phyloP scores from a whole-genome alignment of 2,888 invertebrate species.

The Pristionchus japonicus region DNA sequence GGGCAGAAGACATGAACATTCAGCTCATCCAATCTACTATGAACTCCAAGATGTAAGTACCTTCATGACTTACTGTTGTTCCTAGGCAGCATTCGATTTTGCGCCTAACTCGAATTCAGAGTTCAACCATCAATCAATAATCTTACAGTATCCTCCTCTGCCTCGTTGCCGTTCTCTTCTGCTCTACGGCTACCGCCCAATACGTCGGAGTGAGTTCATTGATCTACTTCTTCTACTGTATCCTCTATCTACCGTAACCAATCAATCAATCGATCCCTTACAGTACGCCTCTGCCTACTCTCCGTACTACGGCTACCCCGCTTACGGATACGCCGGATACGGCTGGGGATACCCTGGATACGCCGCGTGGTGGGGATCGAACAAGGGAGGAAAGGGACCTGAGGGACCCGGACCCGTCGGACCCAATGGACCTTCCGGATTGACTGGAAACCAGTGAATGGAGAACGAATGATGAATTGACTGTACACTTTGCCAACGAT shows the following conservation, averaged over 20 bases:
- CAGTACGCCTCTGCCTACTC: conserved; percentile 29
- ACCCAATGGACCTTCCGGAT: conserved; percentile 16
- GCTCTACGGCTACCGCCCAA: conserved; percentile 17
- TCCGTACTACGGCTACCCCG: conserved; percentile 29
- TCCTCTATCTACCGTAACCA: neutral
- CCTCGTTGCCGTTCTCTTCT: conserved; percentile 33
- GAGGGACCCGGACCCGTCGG: neutral
- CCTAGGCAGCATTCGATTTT: too few relatives aligned
- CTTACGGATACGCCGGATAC: conserved; percentile 16
- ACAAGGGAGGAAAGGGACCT: conserved; percentile 34
- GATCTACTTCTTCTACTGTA: neutral
- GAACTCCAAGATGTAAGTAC: conserved; percentile 40
- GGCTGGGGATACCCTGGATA: conserved; percentile 38
- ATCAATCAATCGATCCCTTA: neutral
- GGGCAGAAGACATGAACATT: conserved; percentile 24
- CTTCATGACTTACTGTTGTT: neutral
- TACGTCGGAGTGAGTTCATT: conserved; percentile 17
- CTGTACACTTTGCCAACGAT: conserved; percentile 14
- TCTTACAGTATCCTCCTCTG: conserved; percentile 40
- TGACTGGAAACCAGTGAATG: conserved; percentile 24
- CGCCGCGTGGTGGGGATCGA: conserved; percentile 34
- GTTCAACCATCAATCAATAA: neutral
- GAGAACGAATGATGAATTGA: conserved; percentile 3
- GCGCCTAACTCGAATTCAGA: too few relatives aligned
- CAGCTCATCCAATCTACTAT: conserved; percentile 22